Evolutionary conservation across 2,113 vertebrate species (phyloP).

Genomic region (Clarias gariepinus): DNA sequence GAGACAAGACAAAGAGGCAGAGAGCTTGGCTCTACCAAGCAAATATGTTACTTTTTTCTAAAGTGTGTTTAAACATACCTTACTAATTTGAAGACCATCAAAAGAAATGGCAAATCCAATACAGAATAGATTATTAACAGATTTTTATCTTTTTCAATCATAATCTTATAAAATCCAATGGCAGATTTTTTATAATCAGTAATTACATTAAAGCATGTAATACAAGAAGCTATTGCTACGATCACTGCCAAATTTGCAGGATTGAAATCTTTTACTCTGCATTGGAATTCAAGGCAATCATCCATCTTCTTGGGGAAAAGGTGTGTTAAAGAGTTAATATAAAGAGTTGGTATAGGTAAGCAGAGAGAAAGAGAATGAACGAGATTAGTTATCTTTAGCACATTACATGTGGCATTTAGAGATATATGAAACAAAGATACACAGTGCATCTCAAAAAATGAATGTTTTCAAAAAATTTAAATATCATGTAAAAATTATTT

Average conservation of each 20-base stretch:
- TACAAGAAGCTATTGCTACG: not conserved
- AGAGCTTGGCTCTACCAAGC: conserved; percentile 45
- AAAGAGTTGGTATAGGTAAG: not conserved
- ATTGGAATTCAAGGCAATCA: conserved; percentile 22
- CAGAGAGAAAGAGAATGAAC: conserved; percentile 13
- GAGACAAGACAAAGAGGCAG: conserved; percentile 54
- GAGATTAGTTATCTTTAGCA: conserved; percentile 20
- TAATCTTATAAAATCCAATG: not conserved
- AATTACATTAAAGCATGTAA: conserved; percentile 5
- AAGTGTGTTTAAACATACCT: conserved; percentile 1
- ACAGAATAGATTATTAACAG: not conserved
- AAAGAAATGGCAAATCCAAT: not conserved
- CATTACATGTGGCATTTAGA: conserved; percentile 25
- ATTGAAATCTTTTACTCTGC: conserved; percentile 24
- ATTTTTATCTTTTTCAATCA: not conserved
- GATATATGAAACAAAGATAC: conserved; percentile 4
- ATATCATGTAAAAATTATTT: too few relatives aligned
- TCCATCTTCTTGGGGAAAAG: conserved; percentile 24
- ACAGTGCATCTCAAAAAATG: too few relatives aligned
- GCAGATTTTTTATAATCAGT: not conserved
- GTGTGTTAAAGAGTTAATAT: conserved; percentile 26
- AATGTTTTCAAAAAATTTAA: too few relatives aligned
- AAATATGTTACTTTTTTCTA: conserved; percentile 15
- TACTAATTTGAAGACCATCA: not conserved
- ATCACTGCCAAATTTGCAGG: not conserved